Percentiles rank a stretch among this genome's conserved stretches.
These are phyloP conservation scores for Ptychobarbus kaznakovi DNA, from an alignment of 2,797 vertebrate genomes.

Conservation along the genomic window DNA sequence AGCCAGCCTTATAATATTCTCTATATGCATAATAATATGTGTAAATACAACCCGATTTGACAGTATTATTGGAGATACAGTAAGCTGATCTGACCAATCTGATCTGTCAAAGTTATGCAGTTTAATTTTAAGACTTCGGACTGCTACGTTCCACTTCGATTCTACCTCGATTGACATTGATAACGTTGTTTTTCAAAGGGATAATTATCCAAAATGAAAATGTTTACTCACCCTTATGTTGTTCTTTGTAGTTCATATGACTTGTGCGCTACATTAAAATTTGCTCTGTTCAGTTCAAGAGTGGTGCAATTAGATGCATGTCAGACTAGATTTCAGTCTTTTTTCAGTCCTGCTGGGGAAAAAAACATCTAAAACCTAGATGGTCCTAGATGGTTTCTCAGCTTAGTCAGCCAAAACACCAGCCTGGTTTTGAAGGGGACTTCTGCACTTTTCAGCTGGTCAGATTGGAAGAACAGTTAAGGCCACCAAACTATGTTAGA, in stretches of 20 bases:
- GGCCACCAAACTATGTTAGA: not conserved
- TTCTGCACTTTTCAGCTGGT: not conserved
- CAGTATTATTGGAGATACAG: slow-evolving; percentile 56
- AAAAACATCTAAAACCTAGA: not conserved
- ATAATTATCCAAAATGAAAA: not conserved
- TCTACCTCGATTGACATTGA: slow-evolving; percentile 49
- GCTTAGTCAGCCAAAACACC: not conserved
- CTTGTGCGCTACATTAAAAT: not conserved
- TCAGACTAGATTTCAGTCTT: not conserved
- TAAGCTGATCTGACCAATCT: slow-evolving; percentile 5
- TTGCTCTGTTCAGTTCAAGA: not conserved
- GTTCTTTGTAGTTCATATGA: not conserved
- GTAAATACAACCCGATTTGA: slow-evolving; percentile 30
- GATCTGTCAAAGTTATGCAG: slow-evolving; percentile 17
- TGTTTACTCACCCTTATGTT: not conserved
- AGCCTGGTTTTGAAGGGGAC: not conserved
- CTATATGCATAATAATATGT: slow-evolving; percentile 20
- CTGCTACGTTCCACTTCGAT: slow-evolving; percentile 18
- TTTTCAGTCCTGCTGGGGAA: not conserved
- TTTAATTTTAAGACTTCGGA: not conserved
- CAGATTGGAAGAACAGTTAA: not conserved
- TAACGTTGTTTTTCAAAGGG: not conserved
- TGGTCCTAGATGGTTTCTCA: not conserved
- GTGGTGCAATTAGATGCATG: too few relatives aligned
- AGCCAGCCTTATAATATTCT: slow-evolving; percentile 25